Conservation (phyloP, 2,888 invertebrate species). For the Schizaphis graminum region DNA sequence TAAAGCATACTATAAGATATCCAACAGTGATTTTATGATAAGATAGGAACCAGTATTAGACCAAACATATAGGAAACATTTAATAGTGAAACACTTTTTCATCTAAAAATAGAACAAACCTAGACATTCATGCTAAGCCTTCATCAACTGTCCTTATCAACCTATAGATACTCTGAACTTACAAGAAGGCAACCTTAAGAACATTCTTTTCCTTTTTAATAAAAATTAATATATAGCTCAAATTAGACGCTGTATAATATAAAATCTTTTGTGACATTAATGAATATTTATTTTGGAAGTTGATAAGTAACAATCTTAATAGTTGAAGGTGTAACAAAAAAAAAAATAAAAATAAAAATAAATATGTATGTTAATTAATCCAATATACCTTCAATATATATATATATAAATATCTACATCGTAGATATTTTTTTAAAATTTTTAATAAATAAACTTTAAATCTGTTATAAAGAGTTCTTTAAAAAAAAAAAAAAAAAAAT, state of each 20-base stretch:
- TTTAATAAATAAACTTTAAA: not conserved
- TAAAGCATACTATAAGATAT: not conserved
- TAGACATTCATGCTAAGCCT: not conserved
- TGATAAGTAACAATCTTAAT: not conserved
- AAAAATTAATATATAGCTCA: not conserved
- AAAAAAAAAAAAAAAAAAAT: not conserved
- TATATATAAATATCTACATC: not conserved
- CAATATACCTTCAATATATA: no score
- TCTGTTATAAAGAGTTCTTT: not conserved
- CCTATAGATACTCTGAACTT: not conserved
- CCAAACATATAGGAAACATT: not conserved
- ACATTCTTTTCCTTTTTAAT: not conserved
- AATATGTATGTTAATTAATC: no score
- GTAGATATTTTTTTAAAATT: not conserved
- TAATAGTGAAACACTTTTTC: not conserved
- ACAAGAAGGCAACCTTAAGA: not conserved
- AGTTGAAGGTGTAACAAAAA: not conserved
- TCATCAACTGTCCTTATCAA: not conserved
- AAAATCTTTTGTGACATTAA: not conserved
- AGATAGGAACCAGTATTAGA: not conserved
- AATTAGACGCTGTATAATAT: not conserved
- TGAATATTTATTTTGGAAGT: not conserved
- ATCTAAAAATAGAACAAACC: not conserved
- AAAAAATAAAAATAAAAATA: no score
- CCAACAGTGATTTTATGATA: not conserved